These are phyloP conservation scores for Chloropsis cyanopogon DNA, from an alignment of 2,113 vertebrate species.

Conservation along the genomic window DNA sequence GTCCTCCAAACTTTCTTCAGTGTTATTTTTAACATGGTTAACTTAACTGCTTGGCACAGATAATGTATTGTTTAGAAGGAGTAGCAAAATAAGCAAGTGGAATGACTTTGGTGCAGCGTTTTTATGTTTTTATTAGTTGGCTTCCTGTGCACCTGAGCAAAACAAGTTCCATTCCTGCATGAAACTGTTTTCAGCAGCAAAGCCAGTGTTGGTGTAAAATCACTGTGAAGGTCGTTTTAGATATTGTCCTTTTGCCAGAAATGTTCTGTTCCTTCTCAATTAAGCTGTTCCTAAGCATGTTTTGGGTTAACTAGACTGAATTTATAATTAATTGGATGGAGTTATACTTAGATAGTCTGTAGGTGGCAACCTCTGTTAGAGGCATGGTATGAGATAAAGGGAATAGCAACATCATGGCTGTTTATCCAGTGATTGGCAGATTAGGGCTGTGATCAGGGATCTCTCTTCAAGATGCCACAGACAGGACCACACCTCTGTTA, in stretches of 20 bases:
- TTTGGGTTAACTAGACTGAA: conserved; percentile 20
- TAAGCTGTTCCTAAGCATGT: neutral
- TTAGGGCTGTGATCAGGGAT: neutral
- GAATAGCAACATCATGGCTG: neutral
- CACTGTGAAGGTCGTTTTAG: neutral
- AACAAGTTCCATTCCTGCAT: neutral
- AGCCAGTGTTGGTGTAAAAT: neutral
- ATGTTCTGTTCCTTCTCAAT: neutral
- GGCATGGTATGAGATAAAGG: neutral
- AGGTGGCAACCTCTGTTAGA: conserved; percentile 33
- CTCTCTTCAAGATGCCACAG: neutral
- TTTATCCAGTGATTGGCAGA: neutral
- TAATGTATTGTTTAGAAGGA: neutral
- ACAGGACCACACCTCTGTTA: neutral
- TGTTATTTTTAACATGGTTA: neutral
- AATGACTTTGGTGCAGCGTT: neutral
- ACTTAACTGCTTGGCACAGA: neutral
- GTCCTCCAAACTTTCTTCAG: neutral
- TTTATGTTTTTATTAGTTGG: neutral
- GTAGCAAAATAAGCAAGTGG: neutral
- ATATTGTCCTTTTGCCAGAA: neutral
- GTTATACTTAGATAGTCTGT: conserved; percentile 41
- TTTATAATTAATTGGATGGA: conserved; percentile 28
- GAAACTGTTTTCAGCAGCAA: neutral
- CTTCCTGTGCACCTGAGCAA: neutral